These are phyloP conservation scores for Illadopsis cleaveri DNA, from an alignment of 2,113 vertebrate species.

Conservation along the genomic window DNA sequence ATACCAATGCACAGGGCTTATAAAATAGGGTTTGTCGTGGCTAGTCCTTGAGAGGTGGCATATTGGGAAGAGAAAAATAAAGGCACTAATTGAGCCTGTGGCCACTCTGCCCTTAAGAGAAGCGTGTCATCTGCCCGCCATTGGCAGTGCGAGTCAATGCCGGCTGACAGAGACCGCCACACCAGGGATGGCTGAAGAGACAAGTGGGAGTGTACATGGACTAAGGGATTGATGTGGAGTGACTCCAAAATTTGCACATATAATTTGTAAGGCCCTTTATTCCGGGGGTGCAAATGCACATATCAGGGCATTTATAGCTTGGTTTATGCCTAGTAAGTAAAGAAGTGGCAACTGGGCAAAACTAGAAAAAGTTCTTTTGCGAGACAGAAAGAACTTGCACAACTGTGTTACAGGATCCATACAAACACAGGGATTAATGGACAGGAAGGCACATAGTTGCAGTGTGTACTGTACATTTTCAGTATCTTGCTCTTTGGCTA, in stretches of 20 bases:
- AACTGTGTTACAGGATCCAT: neutral
- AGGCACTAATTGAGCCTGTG: neutral
- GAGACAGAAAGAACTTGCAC: neutral
- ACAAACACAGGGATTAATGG: neutral
- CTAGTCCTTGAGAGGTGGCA: conserved; percentile 11
- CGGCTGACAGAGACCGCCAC: neutral
- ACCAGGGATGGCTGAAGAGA: neutral
- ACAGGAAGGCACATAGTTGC: neutral
- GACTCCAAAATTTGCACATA: neutral
- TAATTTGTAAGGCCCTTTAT: neutral
- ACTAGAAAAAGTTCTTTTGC: neutral
- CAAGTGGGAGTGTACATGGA: neutral
- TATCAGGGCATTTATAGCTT: neutral
- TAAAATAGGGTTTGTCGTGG: conserved; percentile 1
- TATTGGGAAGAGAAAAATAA: conserved; percentile 28
- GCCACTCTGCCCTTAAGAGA: neutral
- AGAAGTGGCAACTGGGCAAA: neutral
- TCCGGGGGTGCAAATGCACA: neutral
- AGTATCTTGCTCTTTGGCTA: neutral
- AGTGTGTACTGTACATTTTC: neutral
- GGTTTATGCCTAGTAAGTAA: neutral
- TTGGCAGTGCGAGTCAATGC: neutral
- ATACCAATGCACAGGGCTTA: conserved; percentile 24
- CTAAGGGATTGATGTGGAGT: neutral
- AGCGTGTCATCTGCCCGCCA: neutral